phyloP scores from a whole-genome alignment of 2,888 invertebrate genomes.

The Nemoura dubitans region DNA sequence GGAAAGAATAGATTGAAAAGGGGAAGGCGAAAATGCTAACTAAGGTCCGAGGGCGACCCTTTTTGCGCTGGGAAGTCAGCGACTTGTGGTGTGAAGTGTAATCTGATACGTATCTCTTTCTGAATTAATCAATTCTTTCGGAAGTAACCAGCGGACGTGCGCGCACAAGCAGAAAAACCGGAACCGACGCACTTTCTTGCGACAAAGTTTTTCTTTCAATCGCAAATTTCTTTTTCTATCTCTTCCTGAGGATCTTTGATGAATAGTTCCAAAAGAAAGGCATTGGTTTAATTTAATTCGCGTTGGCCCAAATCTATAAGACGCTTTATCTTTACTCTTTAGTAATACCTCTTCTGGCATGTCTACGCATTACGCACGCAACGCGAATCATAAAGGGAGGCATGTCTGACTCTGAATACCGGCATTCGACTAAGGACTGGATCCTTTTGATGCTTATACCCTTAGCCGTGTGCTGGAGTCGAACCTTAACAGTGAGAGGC shows the following conservation, averaged over 20 bases:
- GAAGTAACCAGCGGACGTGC: not conserved
- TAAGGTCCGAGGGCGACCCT: not conserved
- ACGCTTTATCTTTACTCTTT: not conserved
- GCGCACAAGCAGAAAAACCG: not conserved
- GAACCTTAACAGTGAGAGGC: not conserved
- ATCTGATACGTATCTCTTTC: conserved; percentile 1
- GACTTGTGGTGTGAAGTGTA: not conserved
- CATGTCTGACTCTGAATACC: not conserved
- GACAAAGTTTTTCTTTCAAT: not conserved
- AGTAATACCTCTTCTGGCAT: not conserved
- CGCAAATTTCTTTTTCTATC: not conserved
- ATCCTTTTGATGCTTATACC: not conserved
- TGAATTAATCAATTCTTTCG: conserved; percentile 5
- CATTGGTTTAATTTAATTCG: not conserved
- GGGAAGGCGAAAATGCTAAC: not conserved
- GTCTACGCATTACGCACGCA: not conserved
- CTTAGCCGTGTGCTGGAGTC: not conserved
- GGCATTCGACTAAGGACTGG: not conserved
- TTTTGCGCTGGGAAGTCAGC: not conserved
- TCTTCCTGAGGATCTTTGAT: not conserved
- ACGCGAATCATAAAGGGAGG: not conserved
- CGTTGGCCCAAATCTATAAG: not conserved
- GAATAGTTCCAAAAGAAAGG: not conserved
- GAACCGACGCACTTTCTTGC: not conserved
- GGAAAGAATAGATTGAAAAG: conserved; percentile 13